A percentile compares a stretch with the other conserved stretches of the same genome.
Evolutionary conservation across 2,113 vertebrate species (phyloP).

Genomic region (Kryptolebias marmoratus): DNA sequence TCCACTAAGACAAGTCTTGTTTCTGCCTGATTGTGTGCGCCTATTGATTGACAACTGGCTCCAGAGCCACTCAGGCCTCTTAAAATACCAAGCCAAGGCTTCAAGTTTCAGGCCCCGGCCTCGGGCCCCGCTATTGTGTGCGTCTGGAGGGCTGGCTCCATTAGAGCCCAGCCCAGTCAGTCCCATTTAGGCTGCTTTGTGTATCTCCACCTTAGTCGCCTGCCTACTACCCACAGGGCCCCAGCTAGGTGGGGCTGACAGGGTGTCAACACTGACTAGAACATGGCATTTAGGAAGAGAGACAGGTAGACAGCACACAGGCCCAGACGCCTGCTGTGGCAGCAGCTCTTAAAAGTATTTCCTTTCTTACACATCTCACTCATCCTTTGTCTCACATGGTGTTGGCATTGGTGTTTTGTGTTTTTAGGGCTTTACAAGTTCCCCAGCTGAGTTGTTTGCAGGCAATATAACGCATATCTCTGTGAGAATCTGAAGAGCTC

Average conservation of each 20-base stretch:
- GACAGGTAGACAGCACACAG: conserved; percentile 70
- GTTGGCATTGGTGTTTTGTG: conserved; percentile 64
- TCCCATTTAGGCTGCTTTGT: conserved; percentile 79
- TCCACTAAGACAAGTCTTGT: conserved; percentile 54
- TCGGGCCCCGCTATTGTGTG: conserved; percentile 80
- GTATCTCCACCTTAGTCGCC: conserved; percentile 65
- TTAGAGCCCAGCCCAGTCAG: conserved; percentile 69
- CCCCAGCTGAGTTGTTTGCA: conserved; percentile 31
- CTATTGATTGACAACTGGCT: conserved; percentile 88
- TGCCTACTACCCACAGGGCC: conserved; percentile 70
- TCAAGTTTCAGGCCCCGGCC: conserved; percentile 85
- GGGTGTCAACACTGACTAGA: conserved; percentile 71
- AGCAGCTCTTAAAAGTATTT: conserved; percentile 68
- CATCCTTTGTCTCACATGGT: conserved; percentile 66
- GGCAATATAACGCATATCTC: too few relatives aligned
- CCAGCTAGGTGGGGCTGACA: conserved; percentile 73
- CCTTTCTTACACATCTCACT: conserved; percentile 65
- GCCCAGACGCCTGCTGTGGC: conserved; percentile 73
- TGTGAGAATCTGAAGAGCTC: conserved; percentile 36
- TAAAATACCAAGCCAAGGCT: conserved; percentile 83
- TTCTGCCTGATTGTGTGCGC: conserved; percentile 77
- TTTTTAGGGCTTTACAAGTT: conserved; percentile 55
- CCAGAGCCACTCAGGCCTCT: conserved; percentile 86
- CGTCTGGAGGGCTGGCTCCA: conserved; percentile 79
- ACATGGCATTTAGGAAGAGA: conserved; percentile 65